These are phyloP conservation scores for Rugalucina vietnamica DNA, from an alignment of 2,888 invertebrate genomes.

Conservation along the genomic window DNA sequence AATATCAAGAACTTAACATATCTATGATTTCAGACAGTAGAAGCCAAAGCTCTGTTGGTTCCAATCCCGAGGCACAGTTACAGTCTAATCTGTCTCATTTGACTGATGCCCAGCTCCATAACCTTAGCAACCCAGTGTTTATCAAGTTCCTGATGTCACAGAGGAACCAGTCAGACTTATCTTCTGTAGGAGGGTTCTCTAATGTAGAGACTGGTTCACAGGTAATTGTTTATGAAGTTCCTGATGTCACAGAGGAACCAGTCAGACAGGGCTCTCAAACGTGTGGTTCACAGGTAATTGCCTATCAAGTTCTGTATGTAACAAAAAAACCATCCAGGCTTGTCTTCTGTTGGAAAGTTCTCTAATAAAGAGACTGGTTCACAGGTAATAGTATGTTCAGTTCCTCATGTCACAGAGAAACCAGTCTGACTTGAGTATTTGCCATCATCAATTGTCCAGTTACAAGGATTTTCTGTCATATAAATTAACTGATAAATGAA, in stretches of 20 bases:
- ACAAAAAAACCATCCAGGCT: conserved; percentile 47
- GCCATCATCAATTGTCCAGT: too few relatives aligned
- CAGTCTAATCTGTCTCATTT: conserved; percentile 18
- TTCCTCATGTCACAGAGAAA: conserved; percentile 59
- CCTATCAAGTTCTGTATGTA: conserved; percentile 58
- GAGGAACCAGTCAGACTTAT: conserved; percentile 45
- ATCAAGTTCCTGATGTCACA: conserved; percentile 61
- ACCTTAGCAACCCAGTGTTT: conserved; percentile 43
- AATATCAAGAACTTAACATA: too few relatives aligned
- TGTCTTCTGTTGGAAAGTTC: conserved; percentile 56
- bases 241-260: conserved; percentile 55
- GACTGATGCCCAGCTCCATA: conserved; percentile 29
- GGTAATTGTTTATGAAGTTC: conserved; percentile 54
- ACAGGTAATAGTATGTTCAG: conserved; percentile 52
- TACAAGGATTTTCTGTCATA: too few relatives aligned
- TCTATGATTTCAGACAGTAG: conserved; percentile 56
- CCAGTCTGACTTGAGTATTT: conserved; percentile 32
- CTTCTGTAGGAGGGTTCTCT: conserved; percentile 58
- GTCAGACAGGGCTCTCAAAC: conserved; percentile 55
- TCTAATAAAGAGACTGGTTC: conserved; percentile 62
- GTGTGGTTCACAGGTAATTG: conserved; percentile 61
- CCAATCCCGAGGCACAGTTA: conserved; percentile 23
- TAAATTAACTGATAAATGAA: too few relatives aligned
- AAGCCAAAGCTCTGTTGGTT: conserved; percentile 51
- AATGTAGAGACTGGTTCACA: conserved; percentile 64